A percentile compares a stretch with the other conserved stretches of the same genome.
These are phyloP conservation scores for Stigmatopora nigra DNA, from an alignment of 2,113 vertebrate species.

Conservation along the genomic window DNA sequence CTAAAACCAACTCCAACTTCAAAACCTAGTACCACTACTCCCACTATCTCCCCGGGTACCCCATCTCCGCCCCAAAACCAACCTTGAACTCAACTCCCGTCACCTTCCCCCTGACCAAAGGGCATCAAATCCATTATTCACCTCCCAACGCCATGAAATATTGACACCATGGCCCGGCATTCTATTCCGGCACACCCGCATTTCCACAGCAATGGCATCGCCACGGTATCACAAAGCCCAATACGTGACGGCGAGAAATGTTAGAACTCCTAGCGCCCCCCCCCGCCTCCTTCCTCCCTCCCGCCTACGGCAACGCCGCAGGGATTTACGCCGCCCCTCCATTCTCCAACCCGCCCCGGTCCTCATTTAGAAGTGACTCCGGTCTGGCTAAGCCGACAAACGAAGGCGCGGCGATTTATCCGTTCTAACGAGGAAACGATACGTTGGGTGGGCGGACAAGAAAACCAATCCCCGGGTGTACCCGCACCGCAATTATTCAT, in stretches of 20 bases:
- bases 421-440: slow-evolving; percentile 35
- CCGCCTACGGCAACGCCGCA: slow-evolving; percentile 2
- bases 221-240: background rate
- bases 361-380: background rate
- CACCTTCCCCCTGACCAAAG: background rate
- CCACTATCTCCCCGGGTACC: too few relatives aligned
- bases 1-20: too few relatives aligned
- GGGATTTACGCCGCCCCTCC: background rate
- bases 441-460: background rate
- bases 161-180: background rate
- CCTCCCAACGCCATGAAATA: background rate
- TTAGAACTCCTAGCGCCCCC: background rate
- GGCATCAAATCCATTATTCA: background rate
- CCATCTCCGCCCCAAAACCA: too few relatives aligned
- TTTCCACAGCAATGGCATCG: background rate
- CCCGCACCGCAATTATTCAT: slow-evolving; percentile 38
- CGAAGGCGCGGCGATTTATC: slow-evolving; percentile 13
- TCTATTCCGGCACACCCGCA: background rate
- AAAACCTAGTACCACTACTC: too few relatives aligned
- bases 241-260: background rate
- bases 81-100: background rate
- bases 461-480: slow-evolving; percentile 28
- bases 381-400: background rate
- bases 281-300: background rate
- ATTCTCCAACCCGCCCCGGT: background rate